phyloP scores from a whole-genome alignment of 2,113 vertebrate species.

The Cranoglanis bouderius region DNA sequence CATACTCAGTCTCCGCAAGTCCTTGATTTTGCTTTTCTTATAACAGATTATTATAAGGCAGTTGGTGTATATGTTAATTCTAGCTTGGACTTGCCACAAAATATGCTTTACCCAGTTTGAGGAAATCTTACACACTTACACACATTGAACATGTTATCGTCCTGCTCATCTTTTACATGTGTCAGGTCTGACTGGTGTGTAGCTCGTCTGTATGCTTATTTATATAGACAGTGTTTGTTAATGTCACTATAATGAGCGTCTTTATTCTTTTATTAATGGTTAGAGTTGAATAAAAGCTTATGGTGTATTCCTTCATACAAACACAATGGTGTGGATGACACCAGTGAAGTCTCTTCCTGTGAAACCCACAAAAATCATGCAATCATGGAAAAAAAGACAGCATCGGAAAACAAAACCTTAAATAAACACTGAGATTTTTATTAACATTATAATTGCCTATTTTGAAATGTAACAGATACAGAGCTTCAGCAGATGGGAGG shows the following conservation, averaged over 20 bases:
- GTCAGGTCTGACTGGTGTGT: not conserved
- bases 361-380: not conserved
- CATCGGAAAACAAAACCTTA: conserved; percentile 61
- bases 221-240: not conserved
- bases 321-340: not conserved
- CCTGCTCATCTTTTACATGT: not conserved
- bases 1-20: not conserved
- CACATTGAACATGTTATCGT: not conserved
- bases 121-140: not conserved
- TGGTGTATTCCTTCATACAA: not conserved
- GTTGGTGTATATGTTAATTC: not conserved
- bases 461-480: conserved; percentile 70
- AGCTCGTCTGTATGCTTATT: not conserved
- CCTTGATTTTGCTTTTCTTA: not conserved
- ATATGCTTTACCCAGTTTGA: not conserved
- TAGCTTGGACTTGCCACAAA: not conserved
- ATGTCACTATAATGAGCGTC: not conserved
- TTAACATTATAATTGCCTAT: conserved; percentile 67
- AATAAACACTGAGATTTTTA: conserved; percentile 71
- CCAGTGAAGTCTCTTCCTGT: not conserved
- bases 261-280: not conserved
- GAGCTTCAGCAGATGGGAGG: conserved; percentile 62
- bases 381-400: conserved; percentile 42
- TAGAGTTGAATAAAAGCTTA: not conserved
- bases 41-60: conserved; percentile 19